phyloP scores from a whole-genome alignment of 37 sponge, comb jelly and placozoan genomes.

The Bolinopsis microptera region DNA sequence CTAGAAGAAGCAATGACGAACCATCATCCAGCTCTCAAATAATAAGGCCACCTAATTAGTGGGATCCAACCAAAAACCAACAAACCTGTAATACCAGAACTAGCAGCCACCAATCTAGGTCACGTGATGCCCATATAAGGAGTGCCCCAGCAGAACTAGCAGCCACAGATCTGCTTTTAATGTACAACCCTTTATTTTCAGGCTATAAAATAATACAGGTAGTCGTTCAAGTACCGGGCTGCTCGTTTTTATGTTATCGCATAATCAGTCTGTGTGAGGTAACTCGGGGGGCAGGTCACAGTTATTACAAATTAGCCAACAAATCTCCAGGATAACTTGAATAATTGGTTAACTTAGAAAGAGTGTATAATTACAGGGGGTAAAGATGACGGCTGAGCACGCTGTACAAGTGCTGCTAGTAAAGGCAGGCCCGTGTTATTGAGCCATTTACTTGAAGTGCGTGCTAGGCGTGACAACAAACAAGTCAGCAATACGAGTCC shows the following conservation, averaged over 20 bases:
- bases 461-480: neutral
- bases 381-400: neutral
- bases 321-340: neutral
- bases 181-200: neutral
- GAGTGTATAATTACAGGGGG: neutral
- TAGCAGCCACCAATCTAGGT: no score
- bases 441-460: no score
- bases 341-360: neutral
- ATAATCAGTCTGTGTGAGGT: neutral
- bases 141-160: neutral
- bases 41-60: no score
- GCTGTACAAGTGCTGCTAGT: no score
- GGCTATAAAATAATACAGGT: neutral
- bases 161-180: neutral
- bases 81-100: no score
- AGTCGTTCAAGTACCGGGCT: neutral
- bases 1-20: no score
- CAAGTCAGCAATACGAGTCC: neutral
- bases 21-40: no score
- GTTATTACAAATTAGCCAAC: neutral
- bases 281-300: neutral
- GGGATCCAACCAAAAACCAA: no score
- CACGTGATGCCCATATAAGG: no score
- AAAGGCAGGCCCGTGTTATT: no score
- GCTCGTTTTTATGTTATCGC: neutral